Evolutionary conservation across 2,797 vertebrate genomes (phyloP).

Genomic region (Diceros bicornis): DNA sequence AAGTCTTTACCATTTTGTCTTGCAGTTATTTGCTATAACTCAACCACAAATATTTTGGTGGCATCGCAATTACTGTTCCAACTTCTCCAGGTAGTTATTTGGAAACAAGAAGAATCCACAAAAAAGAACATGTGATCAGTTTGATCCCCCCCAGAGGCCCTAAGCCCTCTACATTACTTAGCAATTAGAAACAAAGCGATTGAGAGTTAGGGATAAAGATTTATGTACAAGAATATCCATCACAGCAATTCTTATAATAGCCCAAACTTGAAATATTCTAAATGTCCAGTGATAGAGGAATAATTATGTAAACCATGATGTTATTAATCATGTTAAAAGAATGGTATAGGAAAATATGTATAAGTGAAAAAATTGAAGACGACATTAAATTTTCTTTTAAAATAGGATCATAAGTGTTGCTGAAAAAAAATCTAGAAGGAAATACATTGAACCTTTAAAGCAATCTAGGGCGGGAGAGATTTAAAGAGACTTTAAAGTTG

Average conservation of each 20-base stretch:
- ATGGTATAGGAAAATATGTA: neutral
- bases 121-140: slow-evolving; percentile 11
- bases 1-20: neutral
- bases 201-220: neutral
- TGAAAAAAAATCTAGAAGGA: neutral
- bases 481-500: neutral
- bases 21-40: neutral
- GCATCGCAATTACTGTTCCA: neutral
- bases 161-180: neutral
- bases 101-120: slow-evolving; percentile 10
- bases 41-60: neutral
- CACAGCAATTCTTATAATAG: neutral
- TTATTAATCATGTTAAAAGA: neutral
- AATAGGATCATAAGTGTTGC: neutral
- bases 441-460: slow-evolving; percentile 12
- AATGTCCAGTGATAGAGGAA: neutral
- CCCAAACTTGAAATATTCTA: neutral
- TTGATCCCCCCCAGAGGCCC: neutral
- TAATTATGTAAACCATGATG: neutral
- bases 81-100: neutral
- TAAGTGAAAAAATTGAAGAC: neutral
- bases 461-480: neutral
- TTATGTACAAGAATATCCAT: neutral
- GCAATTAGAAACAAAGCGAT: neutral
- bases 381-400: neutral